Conservation (phyloP, 2,888 invertebrate genomes). For the Phorcus lineatus region DNA sequence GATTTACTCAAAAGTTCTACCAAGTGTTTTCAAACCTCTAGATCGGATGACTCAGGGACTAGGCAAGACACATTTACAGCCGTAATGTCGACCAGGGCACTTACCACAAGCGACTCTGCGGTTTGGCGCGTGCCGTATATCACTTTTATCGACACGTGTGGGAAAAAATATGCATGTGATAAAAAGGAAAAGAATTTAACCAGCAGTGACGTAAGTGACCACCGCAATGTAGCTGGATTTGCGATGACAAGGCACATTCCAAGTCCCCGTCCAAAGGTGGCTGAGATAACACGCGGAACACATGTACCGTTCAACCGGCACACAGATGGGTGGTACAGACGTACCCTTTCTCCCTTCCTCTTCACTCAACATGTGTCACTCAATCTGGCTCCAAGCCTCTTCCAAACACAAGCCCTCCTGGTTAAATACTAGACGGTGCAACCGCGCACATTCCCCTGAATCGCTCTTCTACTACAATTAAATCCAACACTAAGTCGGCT, state of each 20-base stretch:
- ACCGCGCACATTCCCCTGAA: too few species aligned
- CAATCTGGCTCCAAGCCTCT: too few species aligned
- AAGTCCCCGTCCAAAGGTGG: not conserved
- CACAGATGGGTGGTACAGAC: too few species aligned
- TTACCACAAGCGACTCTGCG: not conserved
- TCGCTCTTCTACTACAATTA: too few species aligned
- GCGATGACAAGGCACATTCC: not conserved
- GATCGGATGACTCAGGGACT: not conserved
- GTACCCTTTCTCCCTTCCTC: too few species aligned
- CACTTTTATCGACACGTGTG: conserved; percentile 14
- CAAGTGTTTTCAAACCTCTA: conserved; percentile 2
- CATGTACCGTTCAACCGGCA: too few species aligned
- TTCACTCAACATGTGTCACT: too few species aligned
- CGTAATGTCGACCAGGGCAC: not conserved
- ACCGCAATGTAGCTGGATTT: not conserved
- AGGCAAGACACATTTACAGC: conserved; percentile 15
- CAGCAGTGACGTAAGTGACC: conserved; percentile 4
- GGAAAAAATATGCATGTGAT: not conserved
- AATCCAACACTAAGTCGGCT: too few species aligned
- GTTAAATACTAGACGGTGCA: too few species aligned
- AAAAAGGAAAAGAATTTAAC: not conserved
- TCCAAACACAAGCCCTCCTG: too few species aligned
- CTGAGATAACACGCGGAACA: not conserved
- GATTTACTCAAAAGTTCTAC: conserved; percentile 17
- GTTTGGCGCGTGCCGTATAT: conserved; percentile 5